Evolutionary conservation across 1,140 invertebrate species (phyloP).

Genomic region (Pemphigus obesinymphae): DNA sequence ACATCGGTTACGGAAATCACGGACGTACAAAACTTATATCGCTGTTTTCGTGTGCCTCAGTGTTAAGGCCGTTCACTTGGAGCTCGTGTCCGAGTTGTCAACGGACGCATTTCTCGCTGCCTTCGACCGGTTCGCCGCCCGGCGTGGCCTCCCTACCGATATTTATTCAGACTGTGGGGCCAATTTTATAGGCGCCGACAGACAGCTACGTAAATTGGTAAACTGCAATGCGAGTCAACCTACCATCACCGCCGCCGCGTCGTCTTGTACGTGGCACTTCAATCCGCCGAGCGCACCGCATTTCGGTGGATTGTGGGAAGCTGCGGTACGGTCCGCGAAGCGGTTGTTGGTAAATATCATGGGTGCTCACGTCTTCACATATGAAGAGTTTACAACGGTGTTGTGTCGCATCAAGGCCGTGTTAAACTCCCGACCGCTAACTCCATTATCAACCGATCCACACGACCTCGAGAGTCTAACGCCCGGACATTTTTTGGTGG

Average conservation of each 20-base stretch:
- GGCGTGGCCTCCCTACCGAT: neutral
- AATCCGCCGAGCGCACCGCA: no score
- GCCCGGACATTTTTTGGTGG: constrained; percentile 48
- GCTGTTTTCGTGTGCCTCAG: neutral
- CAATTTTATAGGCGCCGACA: neutral
- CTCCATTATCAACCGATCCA: neutral
- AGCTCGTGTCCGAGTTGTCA: neutral
- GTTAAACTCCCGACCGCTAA: neutral
- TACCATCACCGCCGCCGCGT: neutral
- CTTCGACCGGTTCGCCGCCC: no score
- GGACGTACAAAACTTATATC: neutral
- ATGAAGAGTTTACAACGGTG: constrained; percentile 44
- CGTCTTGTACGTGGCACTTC: constrained; percentile 45
- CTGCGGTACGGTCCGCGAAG: no score
- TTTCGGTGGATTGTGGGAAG: no score
- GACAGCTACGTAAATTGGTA: neutral
- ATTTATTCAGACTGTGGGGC: neutral
- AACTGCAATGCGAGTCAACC: neutral
- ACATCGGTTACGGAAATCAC: neutral
- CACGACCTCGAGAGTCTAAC: constrained; percentile 43
- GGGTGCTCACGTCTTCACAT: constrained; percentile 42
- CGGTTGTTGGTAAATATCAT: no score
- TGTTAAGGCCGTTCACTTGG: neutral
- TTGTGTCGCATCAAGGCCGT: constrained; percentile 41
- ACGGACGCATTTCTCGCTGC: no score